Conservation (phyloP, 2,113 vertebrate species). For the Pseudopipra pipra region DNA sequence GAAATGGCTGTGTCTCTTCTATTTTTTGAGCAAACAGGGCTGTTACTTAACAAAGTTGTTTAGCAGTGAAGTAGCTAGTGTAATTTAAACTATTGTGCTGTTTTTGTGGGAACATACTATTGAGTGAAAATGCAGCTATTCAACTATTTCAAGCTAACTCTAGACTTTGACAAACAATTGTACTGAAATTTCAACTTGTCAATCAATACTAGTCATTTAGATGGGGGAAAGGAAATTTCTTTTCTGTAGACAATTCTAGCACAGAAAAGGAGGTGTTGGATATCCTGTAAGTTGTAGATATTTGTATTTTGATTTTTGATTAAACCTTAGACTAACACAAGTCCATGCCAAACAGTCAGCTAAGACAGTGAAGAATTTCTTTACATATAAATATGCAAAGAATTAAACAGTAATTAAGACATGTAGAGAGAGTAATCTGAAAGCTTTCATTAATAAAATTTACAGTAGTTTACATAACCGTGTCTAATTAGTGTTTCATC, state of each 20-base stretch:
- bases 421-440: background rate
- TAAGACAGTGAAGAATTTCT: background rate
- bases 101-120: background rate
- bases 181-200: background rate
- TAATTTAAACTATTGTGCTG: slow-evolving; percentile 10
- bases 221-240: rapidly evolving
- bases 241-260: background rate
- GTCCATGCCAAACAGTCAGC: background rate
- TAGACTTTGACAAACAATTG: background rate
- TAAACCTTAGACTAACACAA: background rate
- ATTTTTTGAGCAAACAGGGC: background rate
- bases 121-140: background rate
- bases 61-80: background rate
- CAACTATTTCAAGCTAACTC: background rate
- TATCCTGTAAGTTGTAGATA: background rate
- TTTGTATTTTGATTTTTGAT: background rate
- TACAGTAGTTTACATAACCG: background rate
- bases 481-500: background rate
- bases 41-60: background rate
- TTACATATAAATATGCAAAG: background rate
- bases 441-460: background rate
- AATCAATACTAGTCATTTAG: background rate
- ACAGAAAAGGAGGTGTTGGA: background rate
- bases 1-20: background rate
- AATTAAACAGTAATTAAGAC: background rate